Evolutionary conservation across 2,797 vertebrate species (phyloP), one percentile per base, ranked within the genome.

Genomic region (Lepus oiostolus): DNA sequence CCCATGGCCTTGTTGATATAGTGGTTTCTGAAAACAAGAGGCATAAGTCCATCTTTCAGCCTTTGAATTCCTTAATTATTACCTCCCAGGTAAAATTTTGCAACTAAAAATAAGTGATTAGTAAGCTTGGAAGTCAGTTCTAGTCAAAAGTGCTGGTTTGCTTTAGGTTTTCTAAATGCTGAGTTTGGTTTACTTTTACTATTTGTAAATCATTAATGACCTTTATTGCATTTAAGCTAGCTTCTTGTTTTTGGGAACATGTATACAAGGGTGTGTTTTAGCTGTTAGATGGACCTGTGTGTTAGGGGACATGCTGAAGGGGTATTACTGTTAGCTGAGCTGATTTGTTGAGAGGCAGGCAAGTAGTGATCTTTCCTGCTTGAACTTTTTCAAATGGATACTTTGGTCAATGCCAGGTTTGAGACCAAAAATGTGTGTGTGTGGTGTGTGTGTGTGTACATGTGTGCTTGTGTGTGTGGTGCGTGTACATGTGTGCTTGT

Each of bases 71-170:
- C 35, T 81, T 84, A 58, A 28, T 86, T 80, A 65, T 19, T 80
- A 72, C 79, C 85, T 38, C 50, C 82, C 60, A 67, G 62, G 22
- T 87, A 70, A 88, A 83, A 93, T 62, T 72, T 74, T 75, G 5
- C 85, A 88, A 26, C 35, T 67, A 72, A 58, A 86, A 82, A 35
- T 68, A n/a, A 35, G 7, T 60, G 19, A 68, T 81, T 84, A 89
- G 6, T 83, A 85, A 91, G 28, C 62, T 67, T 38, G 95, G 75
- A 91, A 58, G 38, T 83, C 35, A 63, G 72, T 86, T 93, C 81
- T 75, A 85, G n/a, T 82, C 32, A 26, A 77, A 85, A 77, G 16
- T 42, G 4, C 68, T 63, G 24, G 70, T 70, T 85, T 85, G 38
- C 72, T 84, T 91, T 35, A 47, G 22, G 38, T 79, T 92, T 80